Percentiles rank a stretch among this genome's conserved stretches.
phyloP scores from a whole-genome alignment of 2,113 vertebrate species.

The Dendrocopos noguchii region DNA sequence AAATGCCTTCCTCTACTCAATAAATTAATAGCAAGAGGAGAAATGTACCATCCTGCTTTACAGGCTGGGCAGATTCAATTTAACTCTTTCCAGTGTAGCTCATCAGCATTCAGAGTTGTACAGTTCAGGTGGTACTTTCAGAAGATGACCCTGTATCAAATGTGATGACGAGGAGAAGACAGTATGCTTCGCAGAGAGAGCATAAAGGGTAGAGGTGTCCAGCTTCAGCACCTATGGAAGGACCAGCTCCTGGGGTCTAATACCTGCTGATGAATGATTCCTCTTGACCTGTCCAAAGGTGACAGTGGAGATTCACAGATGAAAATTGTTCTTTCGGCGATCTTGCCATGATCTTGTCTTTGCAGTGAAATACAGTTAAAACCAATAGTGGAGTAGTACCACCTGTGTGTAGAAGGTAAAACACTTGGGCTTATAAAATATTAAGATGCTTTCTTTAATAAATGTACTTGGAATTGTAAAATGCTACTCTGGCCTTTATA shows the following conservation, averaged over 20 bases:
- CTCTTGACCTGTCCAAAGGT: background rate
- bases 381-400: background rate
- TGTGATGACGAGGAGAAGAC: background rate
- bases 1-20: constrained; percentile 35
- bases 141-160: background rate
- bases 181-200: background rate
- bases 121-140: background rate
- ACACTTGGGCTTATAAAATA: background rate
- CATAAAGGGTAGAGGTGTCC: background rate
- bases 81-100: background rate
- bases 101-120: background rate
- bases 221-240: background rate
- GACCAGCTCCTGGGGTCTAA: background rate
- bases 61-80: background rate
- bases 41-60: background rate
- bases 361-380: background rate
- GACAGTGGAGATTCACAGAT: background rate
- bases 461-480: background rate
- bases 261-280: background rate
- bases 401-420: background rate
- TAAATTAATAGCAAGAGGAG: constrained; percentile 8
- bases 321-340: background rate
- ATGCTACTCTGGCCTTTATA: background rate
- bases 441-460: background rate
- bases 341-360: background rate